Conservation (phyloP, 1,140 invertebrate species). For the Drosophila nikananu region DNA sequence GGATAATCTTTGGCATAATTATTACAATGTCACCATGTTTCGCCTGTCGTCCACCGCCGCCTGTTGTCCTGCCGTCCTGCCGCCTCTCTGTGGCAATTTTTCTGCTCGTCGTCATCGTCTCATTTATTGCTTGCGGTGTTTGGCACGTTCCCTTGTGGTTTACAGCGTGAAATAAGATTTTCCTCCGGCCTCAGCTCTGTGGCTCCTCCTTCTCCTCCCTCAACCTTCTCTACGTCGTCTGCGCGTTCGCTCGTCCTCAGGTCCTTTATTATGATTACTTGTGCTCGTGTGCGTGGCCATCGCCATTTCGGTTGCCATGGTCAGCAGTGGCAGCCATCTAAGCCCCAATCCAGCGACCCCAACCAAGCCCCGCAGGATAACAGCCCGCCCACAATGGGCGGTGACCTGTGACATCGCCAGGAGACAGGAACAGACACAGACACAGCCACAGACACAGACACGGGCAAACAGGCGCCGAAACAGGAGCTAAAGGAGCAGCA, state of each 20-base stretch:
- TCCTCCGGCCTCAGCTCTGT: constrained; percentile 43
- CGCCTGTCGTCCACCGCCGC: constrained; percentile 33
- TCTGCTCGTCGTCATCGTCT: constrained; percentile 75
- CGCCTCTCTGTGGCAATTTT: constrained; percentile 72
- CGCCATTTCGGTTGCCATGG: constrained; percentile 67
- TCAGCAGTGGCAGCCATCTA: constrained; percentile 42
- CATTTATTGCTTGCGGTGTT: constrained; percentile 81
- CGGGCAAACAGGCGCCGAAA: constrained; percentile 13
- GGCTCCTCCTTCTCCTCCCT: not conserved
- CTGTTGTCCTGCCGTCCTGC: constrained; percentile 28
- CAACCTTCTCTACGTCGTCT: not conserved
- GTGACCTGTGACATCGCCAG: constrained; percentile 64
- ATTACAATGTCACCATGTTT: constrained; percentile 83
- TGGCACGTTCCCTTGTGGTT: constrained; percentile 82
- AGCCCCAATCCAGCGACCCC: not conserved
- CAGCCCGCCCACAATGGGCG: constrained; percentile 41
- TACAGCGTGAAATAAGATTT: constrained; percentile 83
- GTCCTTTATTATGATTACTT: constrained; percentile 82
- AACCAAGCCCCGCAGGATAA: constrained; percentile 23
- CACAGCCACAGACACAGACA: constrained; percentile 5
- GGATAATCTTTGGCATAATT: constrained; percentile 84
- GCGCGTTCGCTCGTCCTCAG: constrained; percentile 5
- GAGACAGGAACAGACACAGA: constrained; percentile 44
- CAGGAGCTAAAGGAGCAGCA: constrained; percentile 22
- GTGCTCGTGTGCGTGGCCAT: constrained; percentile 76